Conservation (phyloP, 2,888 invertebrate species). For the Orthonevra nobilis region DNA sequence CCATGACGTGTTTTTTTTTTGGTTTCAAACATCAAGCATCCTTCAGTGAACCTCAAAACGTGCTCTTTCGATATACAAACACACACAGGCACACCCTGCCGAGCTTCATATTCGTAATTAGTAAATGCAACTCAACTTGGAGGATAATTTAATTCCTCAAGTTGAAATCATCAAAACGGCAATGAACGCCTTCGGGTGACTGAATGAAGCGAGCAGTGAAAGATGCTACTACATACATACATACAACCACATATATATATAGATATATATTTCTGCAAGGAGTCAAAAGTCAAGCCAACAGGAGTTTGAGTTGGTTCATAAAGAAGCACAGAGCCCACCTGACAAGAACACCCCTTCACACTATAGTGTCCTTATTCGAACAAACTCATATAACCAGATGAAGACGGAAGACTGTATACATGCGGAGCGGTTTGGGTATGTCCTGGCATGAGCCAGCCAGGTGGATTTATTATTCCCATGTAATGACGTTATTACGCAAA, state of each 20-base stretch:
- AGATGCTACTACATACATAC: neutral
- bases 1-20: neutral
- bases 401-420: neutral
- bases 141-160: constrained; percentile 67
- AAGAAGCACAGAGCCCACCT: neutral
- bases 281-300: constrained; percentile 13
- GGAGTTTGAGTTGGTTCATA: neutral
- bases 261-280: too few relatives aligned
- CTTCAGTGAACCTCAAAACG: constrained; percentile 27
- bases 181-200: constrained; percentile 19
- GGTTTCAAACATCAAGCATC: constrained; percentile 7
- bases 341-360: constrained; percentile 27
- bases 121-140: constrained; percentile 63
- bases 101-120: constrained; percentile 54
- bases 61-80: neutral
- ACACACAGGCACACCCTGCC: neutral
- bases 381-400: constrained; percentile 47
- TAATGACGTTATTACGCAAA: constrained; percentile 68
- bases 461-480: constrained; percentile 60
- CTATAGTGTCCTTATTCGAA: constrained; percentile 46
- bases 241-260: too few relatives aligned
- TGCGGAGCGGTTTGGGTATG: constrained; percentile 15
- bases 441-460: constrained; percentile 51
- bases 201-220: neutral
- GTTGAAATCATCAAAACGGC: constrained; percentile 64